Conservation (phyloP, 2,113 vertebrate species). For the Crotalus helleri region DNA sequence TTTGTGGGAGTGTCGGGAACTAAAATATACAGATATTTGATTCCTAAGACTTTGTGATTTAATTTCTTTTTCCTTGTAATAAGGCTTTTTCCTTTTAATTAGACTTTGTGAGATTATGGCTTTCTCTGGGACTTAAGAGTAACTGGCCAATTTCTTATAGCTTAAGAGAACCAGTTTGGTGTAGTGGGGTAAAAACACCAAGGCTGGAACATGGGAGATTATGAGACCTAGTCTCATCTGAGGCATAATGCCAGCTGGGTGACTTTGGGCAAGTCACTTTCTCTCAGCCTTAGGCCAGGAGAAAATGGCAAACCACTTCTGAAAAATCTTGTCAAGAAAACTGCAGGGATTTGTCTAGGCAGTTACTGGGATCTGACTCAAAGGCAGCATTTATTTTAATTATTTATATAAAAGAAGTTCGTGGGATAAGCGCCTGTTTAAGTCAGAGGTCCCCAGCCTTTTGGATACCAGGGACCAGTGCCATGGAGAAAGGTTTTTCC, state of each 20-base stretch:
- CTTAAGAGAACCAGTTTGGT: not conserved
- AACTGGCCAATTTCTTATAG: not conserved
- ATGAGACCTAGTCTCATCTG: not conserved
- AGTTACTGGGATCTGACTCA: not conserved
- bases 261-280: not conserved
- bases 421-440: not conserved
- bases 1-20: not conserved
- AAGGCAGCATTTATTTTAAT: not conserved
- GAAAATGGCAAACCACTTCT: not conserved
- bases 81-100: not conserved
- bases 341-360: not conserved
- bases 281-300: not conserved
- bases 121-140: not conserved
- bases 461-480: too few species aligned
- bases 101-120: not conserved
- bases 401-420: not conserved
- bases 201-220: not conserved
- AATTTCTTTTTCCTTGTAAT: not conserved
- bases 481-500: too few species aligned
- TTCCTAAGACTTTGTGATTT: not conserved
- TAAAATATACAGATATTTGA: not conserved
- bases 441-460: too few species aligned
- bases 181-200: not conserved
- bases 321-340: not conserved
- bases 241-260: not conserved